Evolutionary conservation across 1,140 invertebrate species (phyloP).

Genomic region (Drosophila tsacasi): DNA sequence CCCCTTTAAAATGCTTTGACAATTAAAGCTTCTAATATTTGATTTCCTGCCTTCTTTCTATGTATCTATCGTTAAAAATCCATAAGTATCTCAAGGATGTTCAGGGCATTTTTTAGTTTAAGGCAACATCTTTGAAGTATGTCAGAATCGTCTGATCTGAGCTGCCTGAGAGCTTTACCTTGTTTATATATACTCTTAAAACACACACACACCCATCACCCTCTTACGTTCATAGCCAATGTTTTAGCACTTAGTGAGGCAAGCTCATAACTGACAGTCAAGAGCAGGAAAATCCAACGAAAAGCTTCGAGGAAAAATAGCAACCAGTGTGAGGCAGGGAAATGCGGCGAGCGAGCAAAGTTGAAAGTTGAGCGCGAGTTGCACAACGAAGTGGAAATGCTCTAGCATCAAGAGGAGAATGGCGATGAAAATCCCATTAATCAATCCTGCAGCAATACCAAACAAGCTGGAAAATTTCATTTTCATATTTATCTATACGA

Average conservation of each 20-base stretch:
- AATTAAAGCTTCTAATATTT: not conserved
- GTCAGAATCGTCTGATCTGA: slow-evolving; percentile 4
- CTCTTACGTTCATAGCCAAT: slow-evolving; percentile 23
- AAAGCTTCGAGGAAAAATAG: slow-evolving; percentile 26
- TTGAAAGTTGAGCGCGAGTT: slow-evolving; percentile 8
- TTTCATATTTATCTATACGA: slow-evolving; percentile 59
- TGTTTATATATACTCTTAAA: slow-evolving; percentile 24
- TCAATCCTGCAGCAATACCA: slow-evolving; percentile 70
- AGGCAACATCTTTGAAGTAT: slow-evolving; percentile 29
- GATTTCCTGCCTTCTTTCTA: not conserved
- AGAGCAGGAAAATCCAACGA: slow-evolving; percentile 23
- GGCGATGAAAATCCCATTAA: slow-evolving; percentile 73
- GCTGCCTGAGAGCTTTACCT: slow-evolving; percentile 35
- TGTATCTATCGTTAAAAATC: slow-evolving; percentile 2
- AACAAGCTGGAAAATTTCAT: slow-evolving; percentile 80
- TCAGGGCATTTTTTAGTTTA: slow-evolving; percentile 11
- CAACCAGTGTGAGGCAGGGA: not conserved
- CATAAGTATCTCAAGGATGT: slow-evolving; percentile 8
- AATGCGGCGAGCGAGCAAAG: slow-evolving; percentile 8
- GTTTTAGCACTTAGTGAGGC: slow-evolving; percentile 41
- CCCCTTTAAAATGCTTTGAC: not conserved
- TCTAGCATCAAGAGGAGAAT: slow-evolving; percentile 11
- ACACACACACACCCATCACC: not conserved
- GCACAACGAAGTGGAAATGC: slow-evolving; percentile 25
- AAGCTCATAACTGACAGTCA: slow-evolving; percentile 36